These are phyloP conservation scores for Peromyscus polionotus DNA, from an alignment of 2,113 vertebrate species.

Conservation along the genomic window DNA sequence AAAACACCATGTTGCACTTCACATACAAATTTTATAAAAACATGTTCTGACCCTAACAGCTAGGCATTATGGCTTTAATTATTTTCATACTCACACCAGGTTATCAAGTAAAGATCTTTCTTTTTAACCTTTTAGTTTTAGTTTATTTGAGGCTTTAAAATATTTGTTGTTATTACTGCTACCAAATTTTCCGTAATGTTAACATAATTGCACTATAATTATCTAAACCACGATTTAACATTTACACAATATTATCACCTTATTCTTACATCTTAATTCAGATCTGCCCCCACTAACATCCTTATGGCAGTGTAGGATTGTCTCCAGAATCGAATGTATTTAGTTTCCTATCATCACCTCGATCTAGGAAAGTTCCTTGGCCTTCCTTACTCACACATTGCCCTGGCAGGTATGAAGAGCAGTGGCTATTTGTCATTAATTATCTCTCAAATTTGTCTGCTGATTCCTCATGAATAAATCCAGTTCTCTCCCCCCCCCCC, in stretches of 20 bases:
- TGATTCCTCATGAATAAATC: neutral
- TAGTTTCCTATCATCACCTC: neutral
- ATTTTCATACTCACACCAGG: neutral
- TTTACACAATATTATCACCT: neutral
- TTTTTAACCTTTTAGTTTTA: constrained; percentile 29
- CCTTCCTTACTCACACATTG: neutral
- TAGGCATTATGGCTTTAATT: neutral
- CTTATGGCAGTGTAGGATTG: neutral
- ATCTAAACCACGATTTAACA: neutral
- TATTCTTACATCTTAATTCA: neutral
- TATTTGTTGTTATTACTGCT: neutral
- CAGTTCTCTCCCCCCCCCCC: neutral
- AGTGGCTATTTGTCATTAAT: neutral
- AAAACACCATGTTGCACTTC: neutral
- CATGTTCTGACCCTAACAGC: neutral
- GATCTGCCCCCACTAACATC: neutral
- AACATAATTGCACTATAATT: neutral
- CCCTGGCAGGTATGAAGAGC: neutral
- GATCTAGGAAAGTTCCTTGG: neutral
- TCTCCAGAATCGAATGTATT: neutral
- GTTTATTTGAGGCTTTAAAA: neutral
- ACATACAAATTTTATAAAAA: neutral
- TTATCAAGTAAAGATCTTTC: neutral
- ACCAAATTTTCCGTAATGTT: neutral
- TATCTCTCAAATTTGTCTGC: neutral